These are phyloP conservation scores for Dusona sp. DNA, from an alignment of 2,888 invertebrate species.

Conservation along the genomic window DNA sequence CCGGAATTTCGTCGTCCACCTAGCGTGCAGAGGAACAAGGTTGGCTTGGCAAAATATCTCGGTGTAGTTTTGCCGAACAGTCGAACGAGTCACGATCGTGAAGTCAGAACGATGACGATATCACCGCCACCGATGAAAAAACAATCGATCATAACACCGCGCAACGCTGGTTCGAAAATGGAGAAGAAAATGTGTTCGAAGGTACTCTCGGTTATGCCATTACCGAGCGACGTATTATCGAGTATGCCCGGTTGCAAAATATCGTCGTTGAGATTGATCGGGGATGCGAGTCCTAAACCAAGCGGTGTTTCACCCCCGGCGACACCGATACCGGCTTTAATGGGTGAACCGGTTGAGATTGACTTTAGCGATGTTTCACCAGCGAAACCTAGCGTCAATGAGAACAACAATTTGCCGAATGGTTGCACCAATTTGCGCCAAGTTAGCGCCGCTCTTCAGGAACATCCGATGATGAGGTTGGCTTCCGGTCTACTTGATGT, in stretches of 20 bases:
- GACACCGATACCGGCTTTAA: slow-evolving; percentile 67
- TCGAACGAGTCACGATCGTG: slow-evolving; percentile 73
- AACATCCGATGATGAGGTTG: slow-evolving; percentile 68
- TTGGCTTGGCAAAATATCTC: slow-evolving; percentile 82
- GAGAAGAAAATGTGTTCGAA: slow-evolving; percentile 86
- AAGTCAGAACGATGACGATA: slow-evolving; percentile 77
- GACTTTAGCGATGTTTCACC: slow-evolving; percentile 67
- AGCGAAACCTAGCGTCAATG: slow-evolving; percentile 78
- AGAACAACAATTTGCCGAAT: slow-evolving; percentile 81
- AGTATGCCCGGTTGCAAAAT: slow-evolving; percentile 79
- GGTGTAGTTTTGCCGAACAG: slow-evolving; percentile 75
- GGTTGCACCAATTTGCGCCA: slow-evolving; percentile 56
- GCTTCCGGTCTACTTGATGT: slow-evolving; percentile 61
- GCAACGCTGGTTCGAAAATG: slow-evolving; percentile 86
- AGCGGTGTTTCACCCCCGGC: slow-evolving; percentile 70
- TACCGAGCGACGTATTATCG: slow-evolving; percentile 79
- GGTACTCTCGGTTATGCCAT: slow-evolving; percentile 85
- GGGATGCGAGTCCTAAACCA: slow-evolving; percentile 78
- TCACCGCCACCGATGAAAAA: slow-evolving; percentile 84
- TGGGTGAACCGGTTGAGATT: slow-evolving; percentile 64
- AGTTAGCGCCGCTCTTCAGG: slow-evolving; percentile 47
- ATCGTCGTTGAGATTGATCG: slow-evolving; percentile 78
- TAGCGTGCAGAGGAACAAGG: slow-evolving; percentile 81
- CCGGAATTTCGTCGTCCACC: slow-evolving; percentile 82
- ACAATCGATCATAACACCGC: slow-evolving; percentile 85